Base-by-base conservation (phyloP, 2,113 vertebrate species). In the Dromaius novaehollandiae region DNA sequence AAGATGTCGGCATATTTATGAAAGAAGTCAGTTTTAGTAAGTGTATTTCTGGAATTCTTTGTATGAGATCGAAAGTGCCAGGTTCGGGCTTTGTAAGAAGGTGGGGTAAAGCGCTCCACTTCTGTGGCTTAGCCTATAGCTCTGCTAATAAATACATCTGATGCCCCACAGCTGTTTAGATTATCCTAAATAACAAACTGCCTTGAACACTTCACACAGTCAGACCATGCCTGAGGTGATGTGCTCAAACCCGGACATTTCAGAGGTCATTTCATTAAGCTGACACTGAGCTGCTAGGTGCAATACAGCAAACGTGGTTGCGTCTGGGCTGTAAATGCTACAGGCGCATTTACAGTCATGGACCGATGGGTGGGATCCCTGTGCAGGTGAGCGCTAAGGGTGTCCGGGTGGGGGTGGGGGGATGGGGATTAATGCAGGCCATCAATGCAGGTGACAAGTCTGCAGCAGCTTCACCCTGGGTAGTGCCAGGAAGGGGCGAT, bases 41-140 rank as follows among this genome's bases (percentile, higher is more conserved):
- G 64, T 40, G 42, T 87, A 2, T 81, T 78, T 73, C 34, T 75
- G n/a, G 20, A 89, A 6, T 14, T 32, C 20, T 95, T 70, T 46
- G 30, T 60, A 55, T 0, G 0, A 42, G 32, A 48, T 0, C 0
- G 74, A 66, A 95, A 79, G 44, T 0, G 0, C 13, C 0, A 0
- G 19, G 3, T 78, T 69, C 82, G 38, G 61, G 19, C 44, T 83
- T 83, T 88, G 28, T 46, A 0, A 6, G 22, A 13, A 8, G 1
- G 15, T 9, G 8, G 4, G 4, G 5, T 38, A 50, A n/a, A 6
- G 11, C 79, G 15, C 17, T 91, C 16, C 1, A 0, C 20, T 89
- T 60, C 65, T 46, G 4, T 36, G 58, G 65, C 30, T 78, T 70
- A 73, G 25, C 20, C 5, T 18, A 21, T 18, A 76, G 51, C 34